Evolutionary conservation across 1,140 invertebrate species (phyloP), one percentile per base, ranked within the genome.

Genomic region (Colletes latitarsis): DNA sequence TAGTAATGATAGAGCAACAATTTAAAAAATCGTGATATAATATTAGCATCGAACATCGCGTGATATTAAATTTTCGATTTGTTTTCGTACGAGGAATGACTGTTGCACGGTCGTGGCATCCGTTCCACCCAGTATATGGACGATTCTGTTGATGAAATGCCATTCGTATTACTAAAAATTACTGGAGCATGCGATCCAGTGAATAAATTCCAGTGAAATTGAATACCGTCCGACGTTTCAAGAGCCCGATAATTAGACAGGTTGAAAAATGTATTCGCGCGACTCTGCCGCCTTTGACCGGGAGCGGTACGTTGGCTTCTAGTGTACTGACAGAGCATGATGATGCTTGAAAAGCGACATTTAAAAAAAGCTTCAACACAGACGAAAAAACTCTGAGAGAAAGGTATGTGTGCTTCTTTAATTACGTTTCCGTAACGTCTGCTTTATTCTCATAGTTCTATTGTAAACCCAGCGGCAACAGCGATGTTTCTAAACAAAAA

Each of bases 231-330:
- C 9, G 52, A 63, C 58, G 75, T 82, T 87, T 70, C 70, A 73
- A 87, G 64, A 82, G 75, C 58, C 43, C 15, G 72, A 79, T 87
- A 87, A 87, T 87, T 87, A 87, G 86, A 87, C 79, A 84, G 85
- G 70, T 73, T 87, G 86, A 87, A 87, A 87, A 87, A 87, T 84
- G 82, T 84, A 82, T 82, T 78, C 75, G 72, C 69, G 69, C 69
- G 63, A 79, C 21, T 53, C 69, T 15, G 19, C 57, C 64, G 60
- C 70, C 60, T 79, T 79, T 79, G 70, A 72, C 30, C 46, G 21
- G 1, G 57, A n/a, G 68, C 12, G 53, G 60, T 49, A 62, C 49
- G 41, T 14, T 57, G 46, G 68, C 60, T 39, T 83, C 71, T 39
- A 41, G 58, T 41, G 30, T 76, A 49, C 62, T 58, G 52, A 46